Conservation (phyloP, 2,797 vertebrate species). For the Rhinophrynus dorsalis region DNA sequence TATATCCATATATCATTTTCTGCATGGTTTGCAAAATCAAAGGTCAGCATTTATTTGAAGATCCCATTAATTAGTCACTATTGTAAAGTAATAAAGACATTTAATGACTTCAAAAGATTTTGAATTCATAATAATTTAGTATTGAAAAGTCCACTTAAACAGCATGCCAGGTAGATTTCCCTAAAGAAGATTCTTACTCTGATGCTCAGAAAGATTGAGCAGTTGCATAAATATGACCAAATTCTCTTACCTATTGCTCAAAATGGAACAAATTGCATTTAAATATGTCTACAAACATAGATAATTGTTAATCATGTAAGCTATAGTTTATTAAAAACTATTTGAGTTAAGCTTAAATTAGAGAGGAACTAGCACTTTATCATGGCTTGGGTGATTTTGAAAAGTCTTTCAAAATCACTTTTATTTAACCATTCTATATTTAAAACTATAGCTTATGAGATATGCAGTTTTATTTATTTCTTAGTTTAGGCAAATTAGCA, state of each 20-base stretch:
- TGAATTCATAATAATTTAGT: constrained; percentile 65
- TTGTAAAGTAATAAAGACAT: constrained; percentile 38
- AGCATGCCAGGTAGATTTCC: constrained; percentile 65
- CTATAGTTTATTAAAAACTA: too few species aligned
- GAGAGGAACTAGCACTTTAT: too few species aligned
- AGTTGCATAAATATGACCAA: constrained; percentile 48
- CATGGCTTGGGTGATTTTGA: too few species aligned
- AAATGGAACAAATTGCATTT: constrained; percentile 24
- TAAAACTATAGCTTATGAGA: too few species aligned
- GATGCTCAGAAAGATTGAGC: constrained; percentile 57
- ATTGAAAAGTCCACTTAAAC: constrained; percentile 59
- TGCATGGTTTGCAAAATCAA: constrained; percentile 13
- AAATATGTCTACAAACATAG: constrained; percentile 19
- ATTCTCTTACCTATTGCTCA: constrained; percentile 28
- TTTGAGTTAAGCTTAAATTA: too few species aligned
- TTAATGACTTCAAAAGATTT: constrained; percentile 50
- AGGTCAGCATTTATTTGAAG: constrained; percentile 53
- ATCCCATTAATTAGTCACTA: constrained; percentile 21
- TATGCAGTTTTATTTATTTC: too few species aligned
- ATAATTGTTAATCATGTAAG: constrained; percentile 19
- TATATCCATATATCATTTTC: neutral
- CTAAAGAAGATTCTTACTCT: constrained; percentile 57
- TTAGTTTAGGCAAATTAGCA: too few species aligned
- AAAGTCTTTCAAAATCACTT: too few species aligned
- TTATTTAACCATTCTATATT: too few species aligned